phyloP scores from a whole-genome alignment of 2,113 vertebrate genomes.

The Aspidoscelis tigris region DNA sequence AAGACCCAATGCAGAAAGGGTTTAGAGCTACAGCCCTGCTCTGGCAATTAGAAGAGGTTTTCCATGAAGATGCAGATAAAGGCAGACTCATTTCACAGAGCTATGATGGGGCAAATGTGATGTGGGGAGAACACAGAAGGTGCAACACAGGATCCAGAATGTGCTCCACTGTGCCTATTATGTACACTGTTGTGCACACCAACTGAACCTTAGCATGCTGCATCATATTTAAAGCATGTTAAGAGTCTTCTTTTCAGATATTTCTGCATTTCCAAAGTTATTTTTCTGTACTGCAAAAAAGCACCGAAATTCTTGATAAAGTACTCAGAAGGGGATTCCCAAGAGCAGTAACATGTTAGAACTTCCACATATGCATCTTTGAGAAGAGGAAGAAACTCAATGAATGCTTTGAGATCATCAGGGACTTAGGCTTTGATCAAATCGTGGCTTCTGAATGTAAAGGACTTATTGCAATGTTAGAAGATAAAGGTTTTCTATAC shows the following conservation, averaged over 20 bases:
- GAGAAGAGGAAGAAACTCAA: neutral
- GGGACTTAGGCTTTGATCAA: no score
- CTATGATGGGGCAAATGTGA: neutral
- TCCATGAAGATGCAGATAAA: neutral
- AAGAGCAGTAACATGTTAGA: neutral
- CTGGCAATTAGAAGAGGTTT: neutral
- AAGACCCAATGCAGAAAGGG: no score
- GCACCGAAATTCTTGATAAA: neutral
- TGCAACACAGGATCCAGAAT: neutral
- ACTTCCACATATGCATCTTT: neutral
- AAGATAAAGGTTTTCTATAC: no score
- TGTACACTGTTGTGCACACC: neutral
- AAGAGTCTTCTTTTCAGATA: neutral
- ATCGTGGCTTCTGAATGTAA: no score
- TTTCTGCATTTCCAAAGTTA: neutral
- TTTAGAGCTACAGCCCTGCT: neutral
- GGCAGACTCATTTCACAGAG: neutral
- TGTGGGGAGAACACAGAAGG: neutral
- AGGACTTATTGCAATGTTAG: no score
- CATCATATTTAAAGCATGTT: neutral
- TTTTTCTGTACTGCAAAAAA: neutral
- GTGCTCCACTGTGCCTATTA: neutral
- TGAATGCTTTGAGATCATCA: neutral
- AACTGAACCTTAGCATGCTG: neutral
- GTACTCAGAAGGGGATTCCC: neutral